Evolutionary conservation across 1,140 invertebrate genomes (phyloP), one percentile per base, ranked within the genome.

Genomic region (Drosophila setifemur): DNA sequence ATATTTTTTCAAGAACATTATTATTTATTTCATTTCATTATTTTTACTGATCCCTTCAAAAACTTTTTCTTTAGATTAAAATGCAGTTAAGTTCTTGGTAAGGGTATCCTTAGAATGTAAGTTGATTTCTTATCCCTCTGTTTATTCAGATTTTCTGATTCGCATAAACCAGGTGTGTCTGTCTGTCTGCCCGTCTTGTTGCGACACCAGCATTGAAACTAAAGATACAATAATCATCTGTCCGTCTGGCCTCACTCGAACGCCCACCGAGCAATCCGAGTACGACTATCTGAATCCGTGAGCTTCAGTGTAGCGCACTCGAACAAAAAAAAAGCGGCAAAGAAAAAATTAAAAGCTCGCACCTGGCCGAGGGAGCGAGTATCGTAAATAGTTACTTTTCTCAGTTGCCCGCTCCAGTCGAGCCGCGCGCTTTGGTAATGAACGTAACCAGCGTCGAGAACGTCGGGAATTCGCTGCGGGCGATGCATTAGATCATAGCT

Each of bases 401-500:
- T 82, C 77, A 60, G 50, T 40, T 55, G 66, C 39, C 61, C 11
- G 8, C 26, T 61, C 58, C 82, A 86, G 81, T 85, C 64, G 75
- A 57, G 40, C 33, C 61, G 35, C 53, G 67, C 47, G 66, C 44
- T 68, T 81, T 64, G 81, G 53, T 60, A 66, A 76, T 76, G 81
- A 86, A 86, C 82, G 75, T 76, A 71, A 68, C 73, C 3, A 14
- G 12, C 23, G 26, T 21, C 35, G 45, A 52, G 63, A 72, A 72
- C 54, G 68, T 45, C 49, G 52, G 61, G 61, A 82, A 76, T n/a
- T n/a, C 54, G 47, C 37, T 58, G 26, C 43, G 23, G 18, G 48
- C 28, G 60, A 43, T 66, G 69, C 71, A 86, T 86, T 86, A 87
- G 81, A 76, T 86, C 81, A 86, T 63, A 79, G 70, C 19, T 21